These are phyloP conservation scores for Pelagia noctiluca DNA, from an alignment of 30 jellyfish, hydroid and myxozoan genomes.

Conservation along the genomic window DNA sequence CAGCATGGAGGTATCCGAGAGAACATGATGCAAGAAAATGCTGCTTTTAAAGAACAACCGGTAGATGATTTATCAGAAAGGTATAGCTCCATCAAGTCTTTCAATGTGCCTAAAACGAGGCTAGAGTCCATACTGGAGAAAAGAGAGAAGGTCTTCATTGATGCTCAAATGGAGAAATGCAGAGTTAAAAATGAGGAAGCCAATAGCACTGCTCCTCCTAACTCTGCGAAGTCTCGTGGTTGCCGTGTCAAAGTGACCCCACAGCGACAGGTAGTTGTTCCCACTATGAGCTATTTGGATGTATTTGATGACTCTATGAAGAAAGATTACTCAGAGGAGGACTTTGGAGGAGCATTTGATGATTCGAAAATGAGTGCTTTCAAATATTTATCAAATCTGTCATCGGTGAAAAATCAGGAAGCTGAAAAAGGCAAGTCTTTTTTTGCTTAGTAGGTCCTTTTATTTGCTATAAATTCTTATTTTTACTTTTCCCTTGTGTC, in stretches of 20 bases:
- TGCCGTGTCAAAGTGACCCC: conserved; percentile 90
- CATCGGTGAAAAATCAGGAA: neutral
- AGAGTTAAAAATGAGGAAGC: conserved; percentile 21
- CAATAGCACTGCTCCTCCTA: neutral
- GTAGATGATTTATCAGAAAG: neutral
- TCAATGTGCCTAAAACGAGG: neutral
- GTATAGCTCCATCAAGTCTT: too few relatives aligned
- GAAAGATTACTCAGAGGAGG: conserved; percentile 26
- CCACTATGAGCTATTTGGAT: conserved; percentile 60
- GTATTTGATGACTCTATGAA: too few relatives aligned
- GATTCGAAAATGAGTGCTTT: neutral
- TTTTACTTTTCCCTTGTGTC: too few relatives aligned
- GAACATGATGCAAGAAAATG: too few relatives aligned
- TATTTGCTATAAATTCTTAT: too few relatives aligned
- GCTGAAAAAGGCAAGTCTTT: too few relatives aligned
- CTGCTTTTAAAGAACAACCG: neutral
- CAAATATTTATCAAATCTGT: neutral
- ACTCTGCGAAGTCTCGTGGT: conserved; percentile 54
- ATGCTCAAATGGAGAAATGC: conserved; percentile 35
- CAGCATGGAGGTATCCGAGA: conserved; percentile 7
- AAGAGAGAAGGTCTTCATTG: conserved; percentile 35
- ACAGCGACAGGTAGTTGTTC: conserved; percentile 65
- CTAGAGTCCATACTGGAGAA: neutral
- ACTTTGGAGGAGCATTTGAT: conserved; percentile 31
- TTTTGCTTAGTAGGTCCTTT: too few relatives aligned